Conservation (phyloP, 2,888 invertebrate genomes). For the Phania funesta region DNA sequence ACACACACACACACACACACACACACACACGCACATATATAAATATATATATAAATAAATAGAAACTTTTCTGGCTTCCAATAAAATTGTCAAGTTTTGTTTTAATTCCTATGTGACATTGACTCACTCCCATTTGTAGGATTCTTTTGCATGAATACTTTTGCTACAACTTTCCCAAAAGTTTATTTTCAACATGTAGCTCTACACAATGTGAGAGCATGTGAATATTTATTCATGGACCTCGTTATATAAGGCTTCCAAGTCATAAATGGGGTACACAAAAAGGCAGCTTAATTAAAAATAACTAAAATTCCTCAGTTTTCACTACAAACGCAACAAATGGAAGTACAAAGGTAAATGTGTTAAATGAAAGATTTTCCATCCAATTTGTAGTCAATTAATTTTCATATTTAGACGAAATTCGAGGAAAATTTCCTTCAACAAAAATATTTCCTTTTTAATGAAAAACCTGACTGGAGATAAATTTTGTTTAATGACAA, state of each 20-base stretch:
- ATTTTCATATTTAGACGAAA: too few relatives aligned
- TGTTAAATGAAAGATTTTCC: neutral
- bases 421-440: too few relatives aligned
- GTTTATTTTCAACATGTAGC: neutral
- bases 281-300: neutral
- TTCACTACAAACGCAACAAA: neutral
- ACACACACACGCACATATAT: too few relatives aligned
- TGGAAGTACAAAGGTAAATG: too few relatives aligned
- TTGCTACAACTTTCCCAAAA: neutral
- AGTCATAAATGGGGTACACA: neutral
- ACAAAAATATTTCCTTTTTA: too few relatives aligned
- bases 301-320: neutral
- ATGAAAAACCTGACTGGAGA: too few relatives aligned
- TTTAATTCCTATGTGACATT: conserved; percentile 19
- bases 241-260: neutral
- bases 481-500: too few relatives aligned
- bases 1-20: too few relatives aligned
- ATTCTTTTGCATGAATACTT: neutral
- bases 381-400: too few relatives aligned
- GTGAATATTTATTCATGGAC: neutral
- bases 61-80: neutral
- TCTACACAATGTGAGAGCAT: neutral
- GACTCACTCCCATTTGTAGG: conserved; percentile 36
- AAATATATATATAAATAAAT: neutral
- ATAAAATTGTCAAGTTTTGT: conserved; percentile 25